A percentile compares a stretch with the other conserved stretches of the same genome.
phyloP scores from a whole-genome alignment of 2,888 invertebrate genomes.

The Acleris laterana region DNA sequence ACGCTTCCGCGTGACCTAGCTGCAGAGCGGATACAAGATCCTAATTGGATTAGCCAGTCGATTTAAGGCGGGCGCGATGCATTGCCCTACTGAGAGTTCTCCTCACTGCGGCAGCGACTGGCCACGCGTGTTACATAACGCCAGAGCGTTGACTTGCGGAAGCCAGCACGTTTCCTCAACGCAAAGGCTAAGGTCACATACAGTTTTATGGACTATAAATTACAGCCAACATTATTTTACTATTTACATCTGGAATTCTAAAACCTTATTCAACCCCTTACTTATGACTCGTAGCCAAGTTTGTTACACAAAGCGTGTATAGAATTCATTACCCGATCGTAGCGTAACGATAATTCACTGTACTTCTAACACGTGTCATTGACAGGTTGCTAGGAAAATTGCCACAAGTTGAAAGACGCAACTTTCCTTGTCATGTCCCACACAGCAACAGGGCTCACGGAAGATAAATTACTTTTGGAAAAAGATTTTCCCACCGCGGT shows the following conservation, averaged over 20 bases:
- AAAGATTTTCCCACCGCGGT: slow-evolving; percentile 26
- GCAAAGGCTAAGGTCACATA: slow-evolving; percentile 30
- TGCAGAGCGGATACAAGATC: slow-evolving; percentile 8
- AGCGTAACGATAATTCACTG: slow-evolving; percentile 5
- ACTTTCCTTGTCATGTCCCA: slow-evolving; percentile 17
- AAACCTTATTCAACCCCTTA: background rate
- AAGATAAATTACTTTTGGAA: slow-evolving; percentile 35
- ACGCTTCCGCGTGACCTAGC: slow-evolving; percentile 10
- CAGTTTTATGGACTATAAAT: slow-evolving; percentile 29
- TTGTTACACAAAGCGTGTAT: slow-evolving; percentile 7
- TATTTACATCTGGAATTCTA: slow-evolving; percentile 36
- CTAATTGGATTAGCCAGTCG: slow-evolving; percentile 6
- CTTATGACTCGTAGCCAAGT: slow-evolving; percentile 9
- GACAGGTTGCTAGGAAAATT: slow-evolving; percentile 28
- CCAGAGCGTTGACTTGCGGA: slow-evolving; percentile 33
- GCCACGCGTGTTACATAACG: slow-evolving; percentile 15
- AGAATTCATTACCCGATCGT: slow-evolving; percentile 2
- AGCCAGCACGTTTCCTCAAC: slow-evolving; percentile 25
- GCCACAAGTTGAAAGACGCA: slow-evolving; percentile 23
- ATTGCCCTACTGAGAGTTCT: slow-evolving; percentile 4
- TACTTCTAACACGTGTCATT: slow-evolving; percentile 20
- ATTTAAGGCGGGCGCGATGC: slow-evolving; percentile 4
- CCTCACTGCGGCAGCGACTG: background rate
- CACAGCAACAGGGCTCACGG: slow-evolving; percentile 24
- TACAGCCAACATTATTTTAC: slow-evolving; percentile 14